These are phyloP conservation scores for Andrena camellia DNA, from an alignment of 2,888 invertebrate genomes.

Conservation along the genomic window DNA sequence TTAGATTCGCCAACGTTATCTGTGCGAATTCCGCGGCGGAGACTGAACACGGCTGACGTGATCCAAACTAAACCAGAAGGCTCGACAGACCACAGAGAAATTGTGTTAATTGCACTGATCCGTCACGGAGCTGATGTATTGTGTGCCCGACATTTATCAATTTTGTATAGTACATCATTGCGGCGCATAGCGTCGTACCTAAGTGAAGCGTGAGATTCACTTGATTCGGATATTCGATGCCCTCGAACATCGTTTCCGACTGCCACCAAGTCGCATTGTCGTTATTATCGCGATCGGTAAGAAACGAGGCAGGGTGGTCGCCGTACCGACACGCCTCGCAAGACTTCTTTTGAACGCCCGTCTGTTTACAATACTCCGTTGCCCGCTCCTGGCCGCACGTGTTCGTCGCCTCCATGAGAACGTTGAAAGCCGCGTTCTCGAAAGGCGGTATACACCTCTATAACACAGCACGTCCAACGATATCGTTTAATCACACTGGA, in stretches of 20 bases:
- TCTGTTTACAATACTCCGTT: slow-evolving; percentile 96
- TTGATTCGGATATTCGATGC: slow-evolving; percentile 95
- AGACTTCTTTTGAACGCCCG: slow-evolving; percentile 92
- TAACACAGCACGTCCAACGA: slow-evolving; percentile 64
- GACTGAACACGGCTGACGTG: not conserved
- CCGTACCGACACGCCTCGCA: slow-evolving; percentile 91
- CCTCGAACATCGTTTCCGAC: slow-evolving; percentile 98
- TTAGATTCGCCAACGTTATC: slow-evolving; percentile 32
- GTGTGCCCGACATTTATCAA: too few species aligned
- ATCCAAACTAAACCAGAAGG: not conserved
- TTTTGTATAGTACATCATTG: not conserved
- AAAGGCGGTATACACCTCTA: slow-evolving; percentile 98
- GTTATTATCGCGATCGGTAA: slow-evolving; percentile 96
- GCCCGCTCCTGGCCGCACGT: slow-evolving; percentile 94
- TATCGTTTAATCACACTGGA: not conserved
- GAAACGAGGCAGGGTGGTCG: slow-evolving; percentile 90
- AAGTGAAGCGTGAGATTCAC: slow-evolving; percentile 97
- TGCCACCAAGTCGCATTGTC: slow-evolving; percentile 99
- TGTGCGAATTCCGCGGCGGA: slow-evolving; percentile 9
- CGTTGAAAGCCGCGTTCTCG: slow-evolving; percentile 97
- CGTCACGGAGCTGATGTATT: too few species aligned
- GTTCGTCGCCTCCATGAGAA: slow-evolving; percentile 96
- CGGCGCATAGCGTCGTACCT: slow-evolving; percentile 86
- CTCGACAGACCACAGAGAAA: not conserved
- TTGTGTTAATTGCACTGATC: too few species aligned